phyloP scores from a whole-genome alignment of 1,140 invertebrate species.

The Lamellibrachia luymesi region DNA sequence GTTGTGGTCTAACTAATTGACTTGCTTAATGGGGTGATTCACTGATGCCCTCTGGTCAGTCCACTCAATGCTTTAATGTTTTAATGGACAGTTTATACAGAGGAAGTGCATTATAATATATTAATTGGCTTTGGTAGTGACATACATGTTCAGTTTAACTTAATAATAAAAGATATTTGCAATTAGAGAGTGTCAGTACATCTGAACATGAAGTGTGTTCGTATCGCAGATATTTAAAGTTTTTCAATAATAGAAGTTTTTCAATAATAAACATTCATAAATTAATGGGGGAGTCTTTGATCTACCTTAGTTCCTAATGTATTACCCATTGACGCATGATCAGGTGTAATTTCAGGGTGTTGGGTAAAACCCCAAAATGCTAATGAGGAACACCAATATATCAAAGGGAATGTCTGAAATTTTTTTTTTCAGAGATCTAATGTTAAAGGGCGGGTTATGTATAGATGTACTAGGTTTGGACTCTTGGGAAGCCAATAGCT shows the following conservation, averaged over 20 bases:
- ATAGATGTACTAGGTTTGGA: neutral
- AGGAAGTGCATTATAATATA: too few species aligned
- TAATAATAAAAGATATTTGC: too few species aligned
- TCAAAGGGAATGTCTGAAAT: neutral
- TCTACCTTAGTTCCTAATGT: neutral
- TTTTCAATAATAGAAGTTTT: too few species aligned
- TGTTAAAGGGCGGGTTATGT: neutral
- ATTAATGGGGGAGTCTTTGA: neutral
- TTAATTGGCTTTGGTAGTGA: too few species aligned
- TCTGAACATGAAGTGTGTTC: neutral
- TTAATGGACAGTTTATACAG: too few species aligned
- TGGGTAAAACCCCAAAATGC: neutral
- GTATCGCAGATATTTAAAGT: too few species aligned
- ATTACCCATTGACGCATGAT: neutral
- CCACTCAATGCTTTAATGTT: too few species aligned
- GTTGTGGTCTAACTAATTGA: too few species aligned
- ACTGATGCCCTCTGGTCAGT: too few species aligned
- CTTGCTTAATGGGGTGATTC: too few species aligned
- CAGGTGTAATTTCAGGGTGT: neutral
- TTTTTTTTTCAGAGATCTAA: neutral
- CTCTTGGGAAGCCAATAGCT: neutral
- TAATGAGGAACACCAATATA: neutral
- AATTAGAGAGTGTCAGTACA: neutral
- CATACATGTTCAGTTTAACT: too few species aligned
- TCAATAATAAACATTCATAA: too few species aligned